Conservation (phyloP, 2,888 invertebrate genomes). For the Lepidocyrtoides sp. region DNA sequence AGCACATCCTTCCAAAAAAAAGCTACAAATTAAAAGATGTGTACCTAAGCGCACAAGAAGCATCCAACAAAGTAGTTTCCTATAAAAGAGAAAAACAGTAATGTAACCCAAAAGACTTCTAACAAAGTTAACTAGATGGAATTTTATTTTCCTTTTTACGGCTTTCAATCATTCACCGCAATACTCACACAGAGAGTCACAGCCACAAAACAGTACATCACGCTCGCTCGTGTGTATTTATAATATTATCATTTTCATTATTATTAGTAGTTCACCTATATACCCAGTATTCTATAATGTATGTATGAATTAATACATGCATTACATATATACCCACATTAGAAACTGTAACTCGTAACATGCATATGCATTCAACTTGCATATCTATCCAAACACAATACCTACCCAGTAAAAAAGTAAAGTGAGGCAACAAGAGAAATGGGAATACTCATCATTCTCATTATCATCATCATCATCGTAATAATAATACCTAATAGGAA, state of each 20-base stretch:
- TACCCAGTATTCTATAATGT: slow-evolving; percentile 69
- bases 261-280: slow-evolving; percentile 77
- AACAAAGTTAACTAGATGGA: slow-evolving; percentile 21
- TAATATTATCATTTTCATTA: too few species aligned
- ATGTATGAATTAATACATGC: background rate
- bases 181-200: background rate
- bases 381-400: background rate
- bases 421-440: slow-evolving; percentile 40
- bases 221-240: background rate
- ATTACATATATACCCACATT: slow-evolving; percentile 39
- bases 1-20: too few species aligned
- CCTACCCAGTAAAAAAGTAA: background rate
- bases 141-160: slow-evolving; percentile 30
- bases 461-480: background rate
- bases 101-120: slow-evolving; percentile 21
- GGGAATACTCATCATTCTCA: background rate
- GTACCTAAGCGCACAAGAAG: background rate
- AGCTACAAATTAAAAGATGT: too few species aligned
- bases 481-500: background rate
- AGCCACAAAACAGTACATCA: background rate
- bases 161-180: slow-evolving; percentile 53
- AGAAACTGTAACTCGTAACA: background rate
- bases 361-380: background rate
- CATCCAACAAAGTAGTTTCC: background rate
- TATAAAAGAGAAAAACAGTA: background rate